A percentile compares a stretch with the other conserved stretches of the same genome.
These are phyloP conservation scores for Eulimnadia texana DNA, from an alignment of 1,140 invertebrate species.

Conservation along the genomic window DNA sequence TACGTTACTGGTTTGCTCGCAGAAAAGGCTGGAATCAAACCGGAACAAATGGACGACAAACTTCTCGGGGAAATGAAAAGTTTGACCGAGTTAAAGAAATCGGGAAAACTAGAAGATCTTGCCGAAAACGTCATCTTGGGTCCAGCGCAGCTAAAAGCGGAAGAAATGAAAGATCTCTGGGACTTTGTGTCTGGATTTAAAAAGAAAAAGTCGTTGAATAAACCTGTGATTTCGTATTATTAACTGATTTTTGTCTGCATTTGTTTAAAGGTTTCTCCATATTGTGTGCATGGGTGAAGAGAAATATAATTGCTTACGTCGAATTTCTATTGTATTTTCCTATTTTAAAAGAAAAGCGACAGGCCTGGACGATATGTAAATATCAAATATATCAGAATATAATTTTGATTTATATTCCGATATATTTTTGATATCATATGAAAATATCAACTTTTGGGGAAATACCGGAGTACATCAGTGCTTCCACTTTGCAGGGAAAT, in stretches of 20 bases:
- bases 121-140: neutral
- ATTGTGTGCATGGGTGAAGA: no score
- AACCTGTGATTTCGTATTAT: neutral
- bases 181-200: neutral
- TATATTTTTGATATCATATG: no score
- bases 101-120: neutral
- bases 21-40: neutral
- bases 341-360: no score
- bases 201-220: neutral
- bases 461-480: no score
- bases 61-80: neutral
- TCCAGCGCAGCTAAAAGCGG: neutral
- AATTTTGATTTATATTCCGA: no score
- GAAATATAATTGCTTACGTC: no score
- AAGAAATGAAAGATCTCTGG: neutral
- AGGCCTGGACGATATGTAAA: no score
- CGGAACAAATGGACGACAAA: neutral
- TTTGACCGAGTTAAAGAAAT: neutral
- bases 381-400: no score
- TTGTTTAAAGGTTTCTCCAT: neutral
- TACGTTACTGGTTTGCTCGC: conserved; percentile 3
- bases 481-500: no score
- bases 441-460: no score
- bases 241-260: neutral
- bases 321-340: no score